Conservation (phyloP, 2,888 invertebrate species). For the Cephalotes varians region DNA sequence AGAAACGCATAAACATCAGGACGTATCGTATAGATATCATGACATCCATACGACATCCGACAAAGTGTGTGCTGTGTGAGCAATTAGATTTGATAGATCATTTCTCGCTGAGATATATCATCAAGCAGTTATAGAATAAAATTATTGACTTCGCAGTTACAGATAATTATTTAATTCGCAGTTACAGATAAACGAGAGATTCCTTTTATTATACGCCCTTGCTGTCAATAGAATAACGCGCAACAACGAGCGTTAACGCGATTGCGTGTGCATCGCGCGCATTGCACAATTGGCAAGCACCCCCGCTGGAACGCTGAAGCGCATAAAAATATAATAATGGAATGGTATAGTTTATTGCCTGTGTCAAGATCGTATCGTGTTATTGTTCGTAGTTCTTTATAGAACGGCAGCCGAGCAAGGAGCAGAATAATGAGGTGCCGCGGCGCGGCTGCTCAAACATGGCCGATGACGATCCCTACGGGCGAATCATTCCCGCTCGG, state of each 20-base stretch:
- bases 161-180: conserved; percentile 12
- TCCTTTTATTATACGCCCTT: neutral
- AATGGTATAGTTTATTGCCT: conserved; percentile 53
- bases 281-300: conserved; percentile 40
- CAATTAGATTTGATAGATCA: no score
- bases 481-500: conserved; percentile 36
- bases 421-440: conserved; percentile 45
- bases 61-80: no score
- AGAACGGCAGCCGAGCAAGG: conserved; percentile 61
- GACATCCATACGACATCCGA: no score
- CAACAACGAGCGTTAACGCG: conserved; percentile 19
- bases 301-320: conserved; percentile 27
- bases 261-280: conserved; percentile 36
- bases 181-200: neutral
- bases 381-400: conserved; percentile 63
- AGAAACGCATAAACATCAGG: no score
- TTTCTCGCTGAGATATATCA: no score
- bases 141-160: neutral
- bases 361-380: conserved; percentile 60
- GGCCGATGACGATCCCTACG: conserved; percentile 49
- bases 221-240: neutral
- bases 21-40: no score
- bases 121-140: neutral
- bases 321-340: conserved; percentile 52
- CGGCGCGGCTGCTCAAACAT: conserved; percentile 41